Evolutionary conservation across 1,140 invertebrate species (phyloP).

Genomic region (Idris sp.): DNA sequence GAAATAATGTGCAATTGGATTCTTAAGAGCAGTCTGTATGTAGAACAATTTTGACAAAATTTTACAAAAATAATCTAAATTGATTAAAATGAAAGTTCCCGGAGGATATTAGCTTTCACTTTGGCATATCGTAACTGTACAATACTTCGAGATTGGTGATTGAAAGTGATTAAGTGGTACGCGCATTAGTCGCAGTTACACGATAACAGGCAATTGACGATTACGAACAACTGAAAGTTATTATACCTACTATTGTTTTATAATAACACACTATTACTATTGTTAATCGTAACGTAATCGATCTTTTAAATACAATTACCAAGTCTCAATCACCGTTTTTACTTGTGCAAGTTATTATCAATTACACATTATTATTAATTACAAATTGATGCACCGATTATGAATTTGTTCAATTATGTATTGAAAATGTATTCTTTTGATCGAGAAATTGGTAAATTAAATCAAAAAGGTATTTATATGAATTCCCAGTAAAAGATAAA

Average conservation of each 20-base stretch:
- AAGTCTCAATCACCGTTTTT: constrained; percentile 18
- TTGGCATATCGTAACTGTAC: constrained; percentile 21
- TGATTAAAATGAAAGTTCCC: constrained; percentile 43
- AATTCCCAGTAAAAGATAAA: too few species aligned
- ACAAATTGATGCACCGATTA: too few species aligned
- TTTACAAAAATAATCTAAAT: too few species aligned
- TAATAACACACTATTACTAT: constrained; percentile 43
- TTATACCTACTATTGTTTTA: constrained; percentile 42
- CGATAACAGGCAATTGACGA: constrained; percentile 49
- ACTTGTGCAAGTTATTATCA: too few species aligned
- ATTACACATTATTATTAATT: too few species aligned
- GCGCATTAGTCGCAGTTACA: constrained; percentile 37
- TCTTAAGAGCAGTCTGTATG: too few species aligned
- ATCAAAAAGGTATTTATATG: too few species aligned
- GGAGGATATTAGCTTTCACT: constrained; percentile 45
- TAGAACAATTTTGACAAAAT: too few species aligned
- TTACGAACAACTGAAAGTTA: constrained; percentile 43
- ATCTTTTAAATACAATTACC: constrained; percentile 31
- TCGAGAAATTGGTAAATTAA: too few species aligned
- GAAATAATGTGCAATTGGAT: too few species aligned
- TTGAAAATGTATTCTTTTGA: too few species aligned
- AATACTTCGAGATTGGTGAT: constrained; percentile 41
- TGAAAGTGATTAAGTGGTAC: constrained; percentile 41
- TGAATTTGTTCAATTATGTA: too few species aligned
- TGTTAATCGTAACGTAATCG: constrained; percentile 37